These are phyloP conservation scores for Corella eumyota DNA, from an alignment of 23 tunicate genomes.

Conservation along the genomic window DNA sequence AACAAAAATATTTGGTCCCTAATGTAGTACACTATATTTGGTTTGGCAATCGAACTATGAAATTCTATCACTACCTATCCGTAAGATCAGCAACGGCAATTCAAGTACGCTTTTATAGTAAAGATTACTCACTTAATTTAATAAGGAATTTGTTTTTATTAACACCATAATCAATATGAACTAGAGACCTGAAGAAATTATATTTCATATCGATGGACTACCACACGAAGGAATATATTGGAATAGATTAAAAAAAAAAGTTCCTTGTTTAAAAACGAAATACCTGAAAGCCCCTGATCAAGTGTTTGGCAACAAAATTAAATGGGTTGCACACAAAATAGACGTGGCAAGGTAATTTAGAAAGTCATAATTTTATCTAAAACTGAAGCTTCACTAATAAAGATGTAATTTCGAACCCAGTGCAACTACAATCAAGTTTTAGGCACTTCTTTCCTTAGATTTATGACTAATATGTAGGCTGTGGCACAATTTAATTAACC, in stretches of 20 bases:
- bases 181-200: constrained; percentile 13
- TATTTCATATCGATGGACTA: constrained; percentile 10
- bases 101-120: constrained; percentile 13
- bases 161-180: neutral
- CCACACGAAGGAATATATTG: constrained; percentile 5
- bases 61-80: constrained; percentile 12
- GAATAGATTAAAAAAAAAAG: constrained; percentile 9
- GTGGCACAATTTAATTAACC: too few relatives aligned
- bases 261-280: constrained; percentile 6
- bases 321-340: constrained; percentile 9
- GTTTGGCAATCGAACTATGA: constrained; percentile 10
- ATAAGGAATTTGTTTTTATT: too few relatives aligned
- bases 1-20: constrained; percentile 13
- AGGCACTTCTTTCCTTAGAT: too few relatives aligned
- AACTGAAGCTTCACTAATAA: too few relatives aligned
- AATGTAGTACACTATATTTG: constrained; percentile 23
- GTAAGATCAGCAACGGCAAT: constrained; percentile 20
- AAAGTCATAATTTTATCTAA: too few relatives aligned
- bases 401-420: too few relatives aligned
- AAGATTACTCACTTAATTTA: neutral
- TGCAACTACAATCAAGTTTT: too few relatives aligned
- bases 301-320: constrained; percentile 9
- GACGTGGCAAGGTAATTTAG: constrained; percentile 24
- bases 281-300: constrained; percentile 3
- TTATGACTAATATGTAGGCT: too few relatives aligned